Base-by-base conservation (phyloP, 2,113 vertebrate genomes). In the Sapayoa aenigma region DNA sequence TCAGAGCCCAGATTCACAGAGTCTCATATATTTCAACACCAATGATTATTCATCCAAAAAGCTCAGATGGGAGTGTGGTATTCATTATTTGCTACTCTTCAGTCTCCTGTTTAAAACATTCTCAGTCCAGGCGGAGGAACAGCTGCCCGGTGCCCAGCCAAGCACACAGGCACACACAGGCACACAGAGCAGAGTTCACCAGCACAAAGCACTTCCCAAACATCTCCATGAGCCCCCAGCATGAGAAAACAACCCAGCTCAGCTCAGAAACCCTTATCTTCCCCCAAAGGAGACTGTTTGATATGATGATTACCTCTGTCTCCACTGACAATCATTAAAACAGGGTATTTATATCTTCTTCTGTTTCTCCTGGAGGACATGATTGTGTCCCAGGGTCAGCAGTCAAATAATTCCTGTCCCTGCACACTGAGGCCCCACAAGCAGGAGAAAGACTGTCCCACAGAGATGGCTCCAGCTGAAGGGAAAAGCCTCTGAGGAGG, bases 11-110 rank as follows among this genome's bases (percentile, higher is more conserved):
- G 83, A 73, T 67, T 55, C 66, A 18, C 14, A 60, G 59, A 39
- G 81, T 11, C 79, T 91, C 24, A 7, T 39, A 14, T 20, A 44
- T 89, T 93, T 90, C 87, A 91, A 88, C 84, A 90, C 69, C 81
- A 82, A 42, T 79, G 65, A 82, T 60, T 95, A 81, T 87, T 72
- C 89, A 81, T 49, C 77, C 56, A n/a, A 10, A 33, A 67, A 74
- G 20, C 62, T 84, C 71, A 78, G 60, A 24, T 12, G 2, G 5
- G 27, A 93, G 56, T 55, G 82, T 89, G 89, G 56, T 74, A 82
- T 76, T 91, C 86, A 89, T 95, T 92, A 79, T 28, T 74, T 44
- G 73, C 80, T 84, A 5, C 73, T 78, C 69, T 78, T 87, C 66
- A 30, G 65, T 39, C 53, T 91, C 58, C 81, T 68, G 47, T 60